Evolutionary conservation across 2,888 invertebrate species (phyloP).

Genomic region (Diarsia mendica): DNA sequence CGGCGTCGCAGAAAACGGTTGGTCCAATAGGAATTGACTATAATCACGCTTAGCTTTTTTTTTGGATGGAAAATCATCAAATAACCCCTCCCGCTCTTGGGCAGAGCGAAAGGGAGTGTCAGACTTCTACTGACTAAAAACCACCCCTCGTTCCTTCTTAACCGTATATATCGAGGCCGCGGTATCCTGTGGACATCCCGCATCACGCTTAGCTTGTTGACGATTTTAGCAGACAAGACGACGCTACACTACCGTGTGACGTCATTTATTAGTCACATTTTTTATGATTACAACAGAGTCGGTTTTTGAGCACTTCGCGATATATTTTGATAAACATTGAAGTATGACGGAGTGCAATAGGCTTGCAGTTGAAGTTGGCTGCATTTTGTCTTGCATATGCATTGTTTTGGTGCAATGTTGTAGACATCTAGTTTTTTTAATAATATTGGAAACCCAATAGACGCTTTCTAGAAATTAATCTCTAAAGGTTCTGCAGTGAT

Average conservation of each 20-base stretch:
- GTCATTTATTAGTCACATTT: conserved; percentile 21
- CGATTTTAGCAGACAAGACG: conserved; percentile 18
- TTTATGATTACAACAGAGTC: background rate
- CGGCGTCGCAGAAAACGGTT: background rate
- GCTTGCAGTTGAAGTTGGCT: background rate
- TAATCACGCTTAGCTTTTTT: background rate
- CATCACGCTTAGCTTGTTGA: background rate
- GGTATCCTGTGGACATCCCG: no score
- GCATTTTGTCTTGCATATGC: background rate
- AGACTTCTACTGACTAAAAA: no score
- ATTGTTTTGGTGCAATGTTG: background rate
- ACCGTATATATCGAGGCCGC: no score
- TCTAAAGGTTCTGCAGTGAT: no score
- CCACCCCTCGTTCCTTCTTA: no score
- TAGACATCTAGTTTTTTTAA: background rate
- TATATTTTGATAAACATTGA: conserved; percentile 2
- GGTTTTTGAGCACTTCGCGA: conserved; percentile 1
- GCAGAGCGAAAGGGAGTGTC: no score
- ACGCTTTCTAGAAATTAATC: background rate
- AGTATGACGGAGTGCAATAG: background rate
- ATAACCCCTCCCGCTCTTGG: no score
- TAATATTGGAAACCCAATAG: background rate
- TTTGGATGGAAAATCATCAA: no score
- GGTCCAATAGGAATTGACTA: background rate
- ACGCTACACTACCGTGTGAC: conserved; percentile 16